These are phyloP conservation scores for Erpobdella octoculata DNA, from an alignment of 2,888 invertebrate genomes.

Conservation along the genomic window DNA sequence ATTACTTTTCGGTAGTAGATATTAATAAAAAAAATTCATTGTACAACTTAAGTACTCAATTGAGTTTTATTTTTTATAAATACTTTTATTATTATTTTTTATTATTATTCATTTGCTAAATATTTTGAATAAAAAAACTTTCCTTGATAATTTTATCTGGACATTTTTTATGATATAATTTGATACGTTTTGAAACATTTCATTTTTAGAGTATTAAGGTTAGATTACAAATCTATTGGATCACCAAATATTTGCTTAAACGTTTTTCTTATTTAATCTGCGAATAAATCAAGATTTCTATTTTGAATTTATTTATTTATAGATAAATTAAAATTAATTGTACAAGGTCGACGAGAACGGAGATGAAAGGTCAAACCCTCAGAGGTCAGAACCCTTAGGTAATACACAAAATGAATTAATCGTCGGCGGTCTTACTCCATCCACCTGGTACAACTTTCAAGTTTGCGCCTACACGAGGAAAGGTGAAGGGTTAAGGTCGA, in stretches of 20 bases:
- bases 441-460: constrained; percentile 76
- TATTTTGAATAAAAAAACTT: no score
- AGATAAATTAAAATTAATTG: neutral
- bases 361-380: neutral
- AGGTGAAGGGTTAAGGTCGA: constrained; percentile 88
- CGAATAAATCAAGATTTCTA: neutral
- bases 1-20: no score
- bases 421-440: constrained; percentile 85
- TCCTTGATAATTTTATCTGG: no score
- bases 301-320: neutral
- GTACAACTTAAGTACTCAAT: no score
- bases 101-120: no score
- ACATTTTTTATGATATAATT: no score
- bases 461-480: constrained; percentile 91
- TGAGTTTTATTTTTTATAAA: no score
- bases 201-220: neutral
- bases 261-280: neutral
- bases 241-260: neutral
- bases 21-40: no score
- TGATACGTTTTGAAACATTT: no score
- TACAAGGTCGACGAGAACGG: constrained; percentile 8
- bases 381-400: constrained; percentile 11
- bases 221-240: neutral
- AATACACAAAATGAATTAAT: constrained; percentile 56
- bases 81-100: no score